Evolutionary conservation across 2,113 vertebrate species (phyloP).

Genomic region (Zapornia atra): DNA sequence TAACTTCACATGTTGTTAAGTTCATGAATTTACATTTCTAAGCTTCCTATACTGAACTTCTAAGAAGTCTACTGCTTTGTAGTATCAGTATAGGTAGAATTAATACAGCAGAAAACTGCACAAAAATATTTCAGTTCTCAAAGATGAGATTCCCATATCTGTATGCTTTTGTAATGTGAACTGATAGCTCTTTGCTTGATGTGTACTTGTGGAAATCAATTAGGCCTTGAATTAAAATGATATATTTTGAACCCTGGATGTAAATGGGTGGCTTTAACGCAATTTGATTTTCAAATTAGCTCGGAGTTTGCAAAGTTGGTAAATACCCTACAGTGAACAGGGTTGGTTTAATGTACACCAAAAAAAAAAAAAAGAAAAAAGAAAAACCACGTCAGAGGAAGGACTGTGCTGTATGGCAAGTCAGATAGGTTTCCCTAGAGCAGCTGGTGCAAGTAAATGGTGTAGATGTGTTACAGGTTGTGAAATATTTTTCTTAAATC

Average conservation of each 20-base stretch:
- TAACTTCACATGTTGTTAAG: neutral
- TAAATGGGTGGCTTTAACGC: neutral
- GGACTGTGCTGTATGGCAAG: neutral
- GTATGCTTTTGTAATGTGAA: neutral
- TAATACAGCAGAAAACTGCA: neutral
- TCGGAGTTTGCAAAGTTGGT: neutral
- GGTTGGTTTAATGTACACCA: neutral
- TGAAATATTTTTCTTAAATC: neutral
- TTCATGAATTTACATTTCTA: neutral
- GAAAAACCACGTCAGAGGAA: too few relatives aligned
- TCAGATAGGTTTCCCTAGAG: neutral
- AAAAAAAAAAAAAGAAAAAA: neutral
- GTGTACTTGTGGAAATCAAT: neutral
- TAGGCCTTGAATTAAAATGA: neutral
- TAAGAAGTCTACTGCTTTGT: neutral
- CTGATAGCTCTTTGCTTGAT: neutral
- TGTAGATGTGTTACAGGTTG: neutral
- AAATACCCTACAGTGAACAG: neutral
- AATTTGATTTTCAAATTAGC: neutral
- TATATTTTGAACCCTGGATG: neutral
- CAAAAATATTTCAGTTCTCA: neutral
- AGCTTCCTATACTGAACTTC: neutral
- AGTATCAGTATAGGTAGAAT: neutral
- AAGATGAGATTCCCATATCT: neutral
- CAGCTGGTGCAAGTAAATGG: neutral